phyloP scores from a whole-genome alignment of 1,140 invertebrate species.

The Neotoxoptera formosana region DNA sequence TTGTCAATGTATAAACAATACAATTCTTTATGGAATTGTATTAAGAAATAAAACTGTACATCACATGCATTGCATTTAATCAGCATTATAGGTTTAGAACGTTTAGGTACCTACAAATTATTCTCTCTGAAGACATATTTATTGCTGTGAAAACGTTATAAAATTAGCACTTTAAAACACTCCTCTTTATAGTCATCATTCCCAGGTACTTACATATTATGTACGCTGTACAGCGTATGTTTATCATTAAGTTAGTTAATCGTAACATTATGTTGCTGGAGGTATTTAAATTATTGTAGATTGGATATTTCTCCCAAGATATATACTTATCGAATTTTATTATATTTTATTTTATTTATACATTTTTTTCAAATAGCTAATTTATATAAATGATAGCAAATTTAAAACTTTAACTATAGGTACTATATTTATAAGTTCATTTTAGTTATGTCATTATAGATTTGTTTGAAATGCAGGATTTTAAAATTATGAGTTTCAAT shows the following conservation, averaged over 20 bases:
- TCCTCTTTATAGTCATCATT: not conserved
- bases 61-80: not conserved
- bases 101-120: not conserved
- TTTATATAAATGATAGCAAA: not conserved
- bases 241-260: not conserved
- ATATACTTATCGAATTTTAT: not conserved
- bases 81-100: not conserved
- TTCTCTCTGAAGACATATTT: not conserved
- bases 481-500: not conserved
- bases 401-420: not conserved
- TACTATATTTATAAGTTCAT: not conserved
- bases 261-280: not conserved
- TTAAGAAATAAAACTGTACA: not conserved
- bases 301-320: not conserved
- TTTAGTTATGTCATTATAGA: not conserved
- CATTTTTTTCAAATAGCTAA: not conserved
- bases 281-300: not conserved
- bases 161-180: not conserved
- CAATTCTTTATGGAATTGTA: not conserved
- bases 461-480: not conserved
- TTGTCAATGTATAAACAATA: not conserved
- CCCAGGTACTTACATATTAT: not conserved
- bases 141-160: not conserved
- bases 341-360: not conserved
- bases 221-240: not conserved